Conservation (phyloP, 2,888 invertebrate species). For the Leucoptera coffeella region DNA sequence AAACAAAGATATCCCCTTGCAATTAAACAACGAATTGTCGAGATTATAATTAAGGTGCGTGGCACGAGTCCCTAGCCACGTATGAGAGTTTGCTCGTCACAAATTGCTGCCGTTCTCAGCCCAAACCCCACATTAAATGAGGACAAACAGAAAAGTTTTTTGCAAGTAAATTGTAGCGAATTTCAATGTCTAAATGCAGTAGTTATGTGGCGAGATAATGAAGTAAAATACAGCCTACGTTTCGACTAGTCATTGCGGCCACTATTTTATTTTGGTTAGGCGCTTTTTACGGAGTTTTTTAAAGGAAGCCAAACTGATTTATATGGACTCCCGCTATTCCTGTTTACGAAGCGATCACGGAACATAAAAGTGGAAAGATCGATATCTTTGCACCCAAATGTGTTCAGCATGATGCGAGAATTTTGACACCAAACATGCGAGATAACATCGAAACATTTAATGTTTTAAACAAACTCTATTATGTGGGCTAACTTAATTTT, state of each 20-base stretch:
- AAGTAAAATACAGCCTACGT: background rate
- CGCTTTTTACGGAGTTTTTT: too few species aligned
- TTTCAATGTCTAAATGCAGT: background rate
- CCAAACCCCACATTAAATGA: slow-evolving; percentile 1
- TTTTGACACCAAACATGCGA: slow-evolving; percentile 45
- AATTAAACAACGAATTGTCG: slow-evolving; percentile 1
- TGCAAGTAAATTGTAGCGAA: background rate
- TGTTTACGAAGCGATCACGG: slow-evolving; percentile 39
- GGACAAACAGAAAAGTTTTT: background rate
- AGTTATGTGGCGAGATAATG: background rate
- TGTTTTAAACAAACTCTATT: slow-evolving; percentile 53
- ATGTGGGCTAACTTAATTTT: slow-evolving; percentile 47
- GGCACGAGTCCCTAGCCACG: slow-evolving; percentile 3
- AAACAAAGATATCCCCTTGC: slow-evolving; percentile 16
- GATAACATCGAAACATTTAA: slow-evolving; percentile 49
- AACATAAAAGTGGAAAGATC: slow-evolving; percentile 37
- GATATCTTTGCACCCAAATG: slow-evolving; percentile 33
- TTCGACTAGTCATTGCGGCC: background rate
- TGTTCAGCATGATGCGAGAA: slow-evolving; percentile 48
- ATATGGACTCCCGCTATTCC: slow-evolving; percentile 46
- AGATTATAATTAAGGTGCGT: slow-evolving; percentile 3
- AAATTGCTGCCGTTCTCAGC: slow-evolving; percentile 1
- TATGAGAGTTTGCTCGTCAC: slow-evolving; percentile 1
- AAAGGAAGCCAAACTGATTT: slow-evolving; percentile 22
- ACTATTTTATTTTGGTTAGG: slow-evolving; percentile 8